Conservation (phyloP, 1,140 invertebrate species). For the Brachystomella parvula region DNA sequence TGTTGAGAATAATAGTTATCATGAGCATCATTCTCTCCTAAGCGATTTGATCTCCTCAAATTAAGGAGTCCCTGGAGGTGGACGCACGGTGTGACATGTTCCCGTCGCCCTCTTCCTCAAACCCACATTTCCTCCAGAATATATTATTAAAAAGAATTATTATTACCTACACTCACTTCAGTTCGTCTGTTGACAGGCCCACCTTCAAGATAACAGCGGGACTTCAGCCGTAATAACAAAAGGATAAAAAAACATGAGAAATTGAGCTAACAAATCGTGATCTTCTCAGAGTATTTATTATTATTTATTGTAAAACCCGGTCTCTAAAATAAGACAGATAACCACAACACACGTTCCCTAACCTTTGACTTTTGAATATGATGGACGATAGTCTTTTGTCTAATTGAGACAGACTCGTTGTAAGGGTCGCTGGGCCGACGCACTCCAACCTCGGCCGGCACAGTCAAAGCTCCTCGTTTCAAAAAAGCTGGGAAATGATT, state of each 20-base stretch:
- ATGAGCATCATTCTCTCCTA: no score
- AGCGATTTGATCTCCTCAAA: neutral
- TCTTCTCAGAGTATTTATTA: slow-evolving; percentile 29
- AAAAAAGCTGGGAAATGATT: no score
- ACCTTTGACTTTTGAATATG: no score
- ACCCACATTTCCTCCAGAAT: neutral
- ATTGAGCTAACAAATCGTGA: slow-evolving; percentile 38
- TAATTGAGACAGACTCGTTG: no score
- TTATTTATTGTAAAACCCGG: neutral
- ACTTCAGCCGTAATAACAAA: slow-evolving; percentile 28
- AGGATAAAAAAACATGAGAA: slow-evolving; percentile 34
- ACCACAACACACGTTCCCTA: neutral
- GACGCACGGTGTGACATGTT: neutral
- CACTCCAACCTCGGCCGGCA: no score
- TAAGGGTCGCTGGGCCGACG: no score
- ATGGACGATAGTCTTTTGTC: no score
- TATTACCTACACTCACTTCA: neutral
- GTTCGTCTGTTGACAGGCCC: slow-evolving; percentile 35
- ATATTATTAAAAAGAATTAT: neutral
- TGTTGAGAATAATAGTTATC: no score
- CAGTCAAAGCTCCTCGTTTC: no score
- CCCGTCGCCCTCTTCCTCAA: neutral
- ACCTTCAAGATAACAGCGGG: slow-evolving; percentile 39
- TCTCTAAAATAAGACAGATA: neutral
- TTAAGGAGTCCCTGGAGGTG: neutral